Percentiles rank a stretch among this genome's conserved stretches.
These are phyloP conservation scores for Umimayanthus kanabou DNA, from an alignment of 92 coral and sea anemone genomes.

Conservation along the genomic window DNA sequence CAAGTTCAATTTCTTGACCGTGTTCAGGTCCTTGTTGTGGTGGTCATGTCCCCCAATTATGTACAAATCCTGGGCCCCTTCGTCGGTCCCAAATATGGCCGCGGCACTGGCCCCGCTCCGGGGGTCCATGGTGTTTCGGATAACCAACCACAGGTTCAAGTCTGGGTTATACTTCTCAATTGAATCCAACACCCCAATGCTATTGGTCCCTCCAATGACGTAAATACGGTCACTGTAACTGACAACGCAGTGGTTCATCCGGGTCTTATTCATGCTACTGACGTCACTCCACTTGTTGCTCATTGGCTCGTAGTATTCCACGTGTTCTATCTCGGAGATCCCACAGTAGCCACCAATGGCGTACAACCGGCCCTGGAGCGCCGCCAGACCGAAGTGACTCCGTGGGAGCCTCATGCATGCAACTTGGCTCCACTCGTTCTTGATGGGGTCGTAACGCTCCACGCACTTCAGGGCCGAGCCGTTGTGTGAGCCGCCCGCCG, in stretches of 20 bases:
- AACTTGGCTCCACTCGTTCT: constrained; percentile 90
- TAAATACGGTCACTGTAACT: constrained; percentile 84
- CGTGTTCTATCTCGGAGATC: constrained; percentile 96
- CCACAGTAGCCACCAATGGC: constrained; percentile 96
- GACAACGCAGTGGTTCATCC: constrained; percentile 91
- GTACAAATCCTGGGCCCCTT: constrained; percentile 83
- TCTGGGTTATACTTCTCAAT: constrained; percentile 95
- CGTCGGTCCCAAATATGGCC: constrained; percentile 71
- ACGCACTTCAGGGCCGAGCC: constrained; percentile 96
- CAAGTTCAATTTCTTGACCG: constrained; percentile 82
- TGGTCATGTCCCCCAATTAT: constrained; percentile 95
- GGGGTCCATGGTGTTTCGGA: constrained; percentile 96
- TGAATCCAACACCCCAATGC: constrained; percentile 89
- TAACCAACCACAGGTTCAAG: constrained; percentile 88
- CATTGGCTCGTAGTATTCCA: constrained; percentile 93
- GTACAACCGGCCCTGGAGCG: constrained; percentile 86
- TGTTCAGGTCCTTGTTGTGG: constrained; percentile 72
- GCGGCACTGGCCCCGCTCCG: constrained; percentile 89
- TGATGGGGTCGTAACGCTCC: constrained; percentile 90
- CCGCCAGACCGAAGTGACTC: constrained; percentile 87
- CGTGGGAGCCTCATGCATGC: constrained; percentile 96
- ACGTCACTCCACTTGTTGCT: constrained; percentile 94
- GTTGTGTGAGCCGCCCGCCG: constrained; percentile 97
- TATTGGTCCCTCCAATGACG: constrained; percentile 92
- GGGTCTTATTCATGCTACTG: constrained; percentile 91